phyloP scores from a whole-genome alignment of 2,888 invertebrate genomes.

The Marronus borbonicus region DNA sequence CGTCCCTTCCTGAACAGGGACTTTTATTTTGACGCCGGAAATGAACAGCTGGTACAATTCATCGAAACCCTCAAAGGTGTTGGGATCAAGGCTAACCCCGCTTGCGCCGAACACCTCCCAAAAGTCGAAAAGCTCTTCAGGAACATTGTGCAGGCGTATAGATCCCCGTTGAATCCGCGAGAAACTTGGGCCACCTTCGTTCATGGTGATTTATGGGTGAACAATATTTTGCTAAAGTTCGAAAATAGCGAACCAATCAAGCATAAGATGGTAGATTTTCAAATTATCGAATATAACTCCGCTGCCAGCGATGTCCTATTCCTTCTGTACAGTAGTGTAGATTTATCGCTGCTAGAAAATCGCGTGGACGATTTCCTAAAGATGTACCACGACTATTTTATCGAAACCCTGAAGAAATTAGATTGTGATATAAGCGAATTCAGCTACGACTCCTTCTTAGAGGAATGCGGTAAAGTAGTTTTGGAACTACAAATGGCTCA shows the following conservation, averaged over 20 bases:
- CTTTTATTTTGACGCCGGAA: constrained; percentile 44
- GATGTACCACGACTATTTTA: constrained; percentile 68
- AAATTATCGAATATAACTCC: constrained; percentile 71
- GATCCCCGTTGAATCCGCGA: constrained; percentile 40
- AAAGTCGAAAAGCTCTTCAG: constrained; percentile 15
- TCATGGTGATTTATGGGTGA: constrained; percentile 76
- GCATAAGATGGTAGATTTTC: constrained; percentile 75
- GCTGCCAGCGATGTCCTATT: constrained; percentile 73
- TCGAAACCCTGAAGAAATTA: constrained; percentile 62
- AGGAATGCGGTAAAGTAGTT: constrained; percentile 66
- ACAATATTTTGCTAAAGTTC: constrained; percentile 74
- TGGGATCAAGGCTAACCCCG: constrained; percentile 15
- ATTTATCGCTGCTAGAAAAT: constrained; percentile 64
- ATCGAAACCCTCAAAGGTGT: constrained; percentile 30
- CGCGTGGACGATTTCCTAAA: constrained; percentile 70
- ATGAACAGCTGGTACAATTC: constrained; percentile 46
- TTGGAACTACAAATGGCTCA: constrained; percentile 67
- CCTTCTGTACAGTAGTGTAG: constrained; percentile 72
- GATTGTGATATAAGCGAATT: constrained; percentile 63
- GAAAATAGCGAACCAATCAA: constrained; percentile 53
- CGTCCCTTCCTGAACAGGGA: constrained; percentile 62
- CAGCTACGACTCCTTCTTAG: constrained; percentile 65
- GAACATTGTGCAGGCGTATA: constrained; percentile 9
- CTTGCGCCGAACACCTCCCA: constrained; percentile 21
- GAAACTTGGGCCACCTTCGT: constrained; percentile 73